Conservation (phyloP, 2,888 invertebrate genomes). For the Volucella inflata region DNA sequence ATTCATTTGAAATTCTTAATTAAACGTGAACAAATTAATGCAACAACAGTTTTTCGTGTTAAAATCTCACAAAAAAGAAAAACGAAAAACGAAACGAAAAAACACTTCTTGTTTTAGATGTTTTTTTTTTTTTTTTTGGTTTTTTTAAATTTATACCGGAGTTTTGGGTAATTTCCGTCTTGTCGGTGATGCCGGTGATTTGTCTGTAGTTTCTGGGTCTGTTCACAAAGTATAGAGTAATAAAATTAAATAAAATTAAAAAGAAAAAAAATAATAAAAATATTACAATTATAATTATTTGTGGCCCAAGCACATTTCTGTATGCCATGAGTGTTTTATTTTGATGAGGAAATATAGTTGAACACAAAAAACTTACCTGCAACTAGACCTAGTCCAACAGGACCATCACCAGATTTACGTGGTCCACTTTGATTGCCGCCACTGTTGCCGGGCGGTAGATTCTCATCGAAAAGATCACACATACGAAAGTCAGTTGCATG, state of each 20-base stretch:
- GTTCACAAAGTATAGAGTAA: conserved; percentile 82
- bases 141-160: conserved; percentile 91
- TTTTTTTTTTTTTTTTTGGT: conserved; percentile 43
- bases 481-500: conserved; percentile 90
- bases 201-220: conserved; percentile 92
- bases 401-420: conserved; percentile 83
- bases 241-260: conserved; percentile 58
- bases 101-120: conserved; percentile 17
- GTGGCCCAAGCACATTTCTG: neutral
- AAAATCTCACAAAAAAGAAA: conserved; percentile 19
- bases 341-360: conserved; percentile 5
- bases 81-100: conserved; percentile 1
- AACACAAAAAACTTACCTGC: conserved; percentile 81
- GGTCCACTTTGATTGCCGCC: conserved; percentile 82
- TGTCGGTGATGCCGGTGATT: conserved; percentile 94
- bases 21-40: conserved; percentile 55
- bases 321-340: neutral
- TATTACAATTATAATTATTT: neutral
- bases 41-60: conserved; percentile 67
- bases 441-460: conserved; percentile 85
- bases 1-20: conserved; percentile 14
- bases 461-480: conserved; percentile 89
- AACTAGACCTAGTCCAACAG: conserved; percentile 82
- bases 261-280: conserved; percentile 47
- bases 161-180: conserved; percentile 98